These are phyloP conservation scores for Noctua janthina DNA, from an alignment of 2,888 invertebrate genomes.

Conservation along the genomic window DNA sequence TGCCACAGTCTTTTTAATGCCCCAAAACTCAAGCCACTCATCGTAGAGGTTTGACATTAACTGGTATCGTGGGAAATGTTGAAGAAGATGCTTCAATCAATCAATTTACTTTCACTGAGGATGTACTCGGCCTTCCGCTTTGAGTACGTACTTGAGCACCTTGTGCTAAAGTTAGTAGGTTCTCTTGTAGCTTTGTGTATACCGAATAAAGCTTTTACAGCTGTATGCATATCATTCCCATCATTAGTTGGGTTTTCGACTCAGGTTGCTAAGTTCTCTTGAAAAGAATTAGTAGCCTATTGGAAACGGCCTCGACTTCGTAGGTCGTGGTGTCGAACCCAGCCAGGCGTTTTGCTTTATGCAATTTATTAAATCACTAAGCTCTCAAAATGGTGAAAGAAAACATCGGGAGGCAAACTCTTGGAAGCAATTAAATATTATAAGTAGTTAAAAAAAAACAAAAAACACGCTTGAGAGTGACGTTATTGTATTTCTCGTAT, in stretches of 20 bases:
- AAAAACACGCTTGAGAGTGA: too few species aligned
- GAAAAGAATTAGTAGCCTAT: neutral
- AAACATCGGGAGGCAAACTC: neutral
- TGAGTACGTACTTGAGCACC: slow-evolving; percentile 23
- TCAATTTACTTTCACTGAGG: slow-evolving; percentile 55
- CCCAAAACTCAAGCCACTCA: slow-evolving; percentile 1
- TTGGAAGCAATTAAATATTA: too few species aligned
- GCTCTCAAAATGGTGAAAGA: neutral
- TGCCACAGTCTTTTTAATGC: neutral
- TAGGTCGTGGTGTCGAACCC: neutral
- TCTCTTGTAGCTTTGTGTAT: slow-evolving; percentile 19
- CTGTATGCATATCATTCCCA: neutral
- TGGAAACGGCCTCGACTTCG: neutral
- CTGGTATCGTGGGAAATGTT: slow-evolving; percentile 49
- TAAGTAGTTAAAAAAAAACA: too few species aligned
- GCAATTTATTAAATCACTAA: neutral
- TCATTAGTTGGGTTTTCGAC: neutral
- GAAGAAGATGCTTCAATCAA: slow-evolving; percentile 50
- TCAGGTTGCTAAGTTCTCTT: neutral
- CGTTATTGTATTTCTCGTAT: too few species aligned
- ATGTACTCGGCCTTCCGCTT: slow-evolving; percentile 28
- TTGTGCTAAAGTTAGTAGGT: slow-evolving; percentile 12
- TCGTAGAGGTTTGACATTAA: slow-evolving; percentile 32
- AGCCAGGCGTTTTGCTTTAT: neutral
- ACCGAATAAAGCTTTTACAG: slow-evolving; percentile 8